Evolutionary conservation across 2,888 invertebrate species (phyloP).

Genomic region (Anoplius nigerrimus): DNA sequence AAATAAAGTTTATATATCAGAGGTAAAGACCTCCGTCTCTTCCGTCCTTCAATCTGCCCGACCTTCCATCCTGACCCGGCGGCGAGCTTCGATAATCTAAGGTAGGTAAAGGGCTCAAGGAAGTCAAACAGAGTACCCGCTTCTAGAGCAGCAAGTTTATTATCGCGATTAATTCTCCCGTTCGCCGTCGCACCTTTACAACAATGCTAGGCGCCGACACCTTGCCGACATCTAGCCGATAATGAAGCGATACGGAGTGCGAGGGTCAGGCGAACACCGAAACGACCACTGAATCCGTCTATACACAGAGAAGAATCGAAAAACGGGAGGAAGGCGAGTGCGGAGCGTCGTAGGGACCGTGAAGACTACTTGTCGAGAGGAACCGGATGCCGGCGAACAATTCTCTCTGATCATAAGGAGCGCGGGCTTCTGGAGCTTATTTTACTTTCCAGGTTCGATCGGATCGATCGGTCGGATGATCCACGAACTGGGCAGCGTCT

Average conservation of each 20-base stretch:
- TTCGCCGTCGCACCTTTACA: too few relatives aligned
- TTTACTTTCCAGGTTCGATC: too few relatives aligned
- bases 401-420: not conserved
- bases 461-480: not conserved
- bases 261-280: not conserved
- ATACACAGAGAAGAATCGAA: not conserved
- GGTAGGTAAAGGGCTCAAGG: not conserved
- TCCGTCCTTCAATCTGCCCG: too few relatives aligned
- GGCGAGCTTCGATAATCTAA: not conserved
- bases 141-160: not conserved
- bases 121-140: not conserved
- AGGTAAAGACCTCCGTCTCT: not conserved
- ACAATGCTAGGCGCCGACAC: not conserved
- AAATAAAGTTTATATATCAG: conserved; percentile 38
- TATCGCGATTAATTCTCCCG: not conserved
- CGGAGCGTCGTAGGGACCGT: too few relatives aligned
- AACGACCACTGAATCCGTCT: not conserved
- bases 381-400: not conserved
- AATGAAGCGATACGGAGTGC: not conserved
- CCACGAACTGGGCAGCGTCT: not conserved
- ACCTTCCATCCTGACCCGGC: too few relatives aligned
- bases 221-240: not conserved
- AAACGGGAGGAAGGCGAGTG: too few relatives aligned
- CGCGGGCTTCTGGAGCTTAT: too few relatives aligned
- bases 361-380: too few relatives aligned